These are phyloP conservation scores for Hydrolagus affinis DNA, from an alignment of 2,113 vertebrate species.

Conservation along the genomic window DNA sequence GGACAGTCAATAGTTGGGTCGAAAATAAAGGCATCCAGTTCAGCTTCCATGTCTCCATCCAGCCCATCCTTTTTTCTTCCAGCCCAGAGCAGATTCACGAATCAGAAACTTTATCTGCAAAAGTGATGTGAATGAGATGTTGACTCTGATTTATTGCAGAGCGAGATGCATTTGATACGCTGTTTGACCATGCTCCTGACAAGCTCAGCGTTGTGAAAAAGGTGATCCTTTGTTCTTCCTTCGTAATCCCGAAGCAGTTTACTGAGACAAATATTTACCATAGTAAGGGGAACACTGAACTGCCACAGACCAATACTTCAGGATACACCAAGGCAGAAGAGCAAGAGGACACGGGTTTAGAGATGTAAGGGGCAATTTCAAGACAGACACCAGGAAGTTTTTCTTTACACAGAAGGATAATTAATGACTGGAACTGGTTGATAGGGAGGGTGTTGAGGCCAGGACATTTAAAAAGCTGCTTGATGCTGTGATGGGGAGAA, in stretches of 20 bases:
- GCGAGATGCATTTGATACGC: constrained; percentile 74
- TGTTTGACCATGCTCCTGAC: constrained; percentile 75
- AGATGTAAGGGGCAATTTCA: too few species aligned
- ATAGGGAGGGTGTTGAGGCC: too few species aligned
- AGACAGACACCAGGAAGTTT: too few species aligned
- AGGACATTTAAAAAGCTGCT: neutral
- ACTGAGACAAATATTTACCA: too few species aligned
- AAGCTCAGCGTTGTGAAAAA: constrained; percentile 76
- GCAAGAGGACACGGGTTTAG: too few species aligned
- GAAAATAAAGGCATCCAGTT: too few species aligned
- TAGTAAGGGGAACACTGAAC: neutral
- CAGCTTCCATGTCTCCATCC: too few species aligned
- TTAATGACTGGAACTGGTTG: too few species aligned
- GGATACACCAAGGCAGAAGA: neutral
- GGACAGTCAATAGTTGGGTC: too few species aligned
- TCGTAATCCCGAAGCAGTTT: neutral
- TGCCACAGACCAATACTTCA: neutral
- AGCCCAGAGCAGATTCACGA: neutral
- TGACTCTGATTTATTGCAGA: constrained; percentile 47
- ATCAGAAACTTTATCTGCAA: too few species aligned
- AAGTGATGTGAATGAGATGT: too few species aligned
- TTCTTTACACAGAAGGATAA: too few species aligned
- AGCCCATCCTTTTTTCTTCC: neutral
- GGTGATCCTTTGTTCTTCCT: constrained; percentile 46
- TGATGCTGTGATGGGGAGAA: neutral